phyloP scores from a whole-genome alignment of 2,888 invertebrate genomes.

The Mythimna vitellina region DNA sequence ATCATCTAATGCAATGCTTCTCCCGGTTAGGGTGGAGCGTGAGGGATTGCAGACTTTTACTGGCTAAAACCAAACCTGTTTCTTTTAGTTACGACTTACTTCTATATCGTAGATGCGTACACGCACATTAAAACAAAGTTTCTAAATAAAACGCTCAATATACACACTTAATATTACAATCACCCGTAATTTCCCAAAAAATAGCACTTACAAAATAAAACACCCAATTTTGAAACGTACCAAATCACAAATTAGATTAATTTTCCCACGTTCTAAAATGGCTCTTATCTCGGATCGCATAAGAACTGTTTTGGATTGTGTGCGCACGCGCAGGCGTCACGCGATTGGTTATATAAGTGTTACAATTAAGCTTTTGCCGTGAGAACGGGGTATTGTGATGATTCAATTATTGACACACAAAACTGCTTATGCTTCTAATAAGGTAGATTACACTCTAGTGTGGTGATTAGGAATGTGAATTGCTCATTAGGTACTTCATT shows the following conservation, averaged over 20 bases:
- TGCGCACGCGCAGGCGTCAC: conserved; percentile 59
- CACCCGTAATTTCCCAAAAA: conserved; percentile 48
- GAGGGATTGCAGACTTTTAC: too few relatives aligned
- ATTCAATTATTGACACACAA: conserved; percentile 62
- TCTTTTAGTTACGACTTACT: too few relatives aligned
- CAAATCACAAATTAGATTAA: conserved; percentile 60
- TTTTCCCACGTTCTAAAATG: conserved; percentile 47
- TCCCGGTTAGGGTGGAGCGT: too few relatives aligned
- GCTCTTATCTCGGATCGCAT: conserved; percentile 46
- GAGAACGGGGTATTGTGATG: conserved; percentile 61
- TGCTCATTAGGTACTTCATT: conserved; percentile 27
- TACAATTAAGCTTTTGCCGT: conserved; percentile 63
- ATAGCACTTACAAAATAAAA: conserved; percentile 48
- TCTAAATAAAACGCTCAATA: neutral
- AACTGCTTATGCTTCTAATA: conserved; percentile 47
- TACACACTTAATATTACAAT: conserved; percentile 21
- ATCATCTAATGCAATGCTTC: too few relatives aligned
- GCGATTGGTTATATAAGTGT: conserved; percentile 65
- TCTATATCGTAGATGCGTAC: too few relatives aligned
- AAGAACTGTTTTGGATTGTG: conserved; percentile 52
- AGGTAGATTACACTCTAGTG: conserved; percentile 46
- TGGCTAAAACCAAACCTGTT: too few relatives aligned
- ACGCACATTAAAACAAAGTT: too few relatives aligned
- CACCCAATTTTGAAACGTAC: conserved; percentile 61
- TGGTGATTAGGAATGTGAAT: conserved; percentile 14